Evolutionary conservation across 2,113 vertebrate species (phyloP), one percentile per base, ranked within the genome.

Genomic region (Lepus timidus): DNA sequence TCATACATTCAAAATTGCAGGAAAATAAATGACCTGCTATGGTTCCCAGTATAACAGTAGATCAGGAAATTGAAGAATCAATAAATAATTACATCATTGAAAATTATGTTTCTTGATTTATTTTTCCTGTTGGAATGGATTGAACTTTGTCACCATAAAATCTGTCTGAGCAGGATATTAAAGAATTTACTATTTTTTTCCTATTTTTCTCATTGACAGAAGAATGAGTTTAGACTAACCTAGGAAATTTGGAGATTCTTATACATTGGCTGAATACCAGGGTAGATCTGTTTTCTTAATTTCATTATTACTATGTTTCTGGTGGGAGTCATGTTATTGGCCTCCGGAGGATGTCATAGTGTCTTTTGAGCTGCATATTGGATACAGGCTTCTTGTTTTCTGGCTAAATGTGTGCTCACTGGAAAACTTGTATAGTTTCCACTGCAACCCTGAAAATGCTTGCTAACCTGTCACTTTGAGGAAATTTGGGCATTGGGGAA

Each of bases 11-110:
- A 85, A 79, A 80, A 3, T 49, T 95, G 6, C 33, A 79, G 88
- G 36, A 73, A 76, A 87, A 19, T 70, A 78, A 94, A 70, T 55
- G 22, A 79, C 9, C 49, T 93, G n/a, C n/a, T n/a, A 52, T 76
- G 44, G 74, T 29, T 75, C 36, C 29, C 61, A 58, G 23, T 52
- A 25, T 79, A 84, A 92, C 12, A 58, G 36, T 39, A 79, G 65
- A 71, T 80, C 80, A 84, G 71, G 67, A 84, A 75, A 84, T 71
- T 86, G 84, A 93, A 39, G n/a, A 75, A 80, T 86, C 94, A 95
- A 83, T 88, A 94, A 95, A 70, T 78, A 76, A 10, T 87, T 90
- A 10, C 44, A 58, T 88, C 71, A 82, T 58, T 92, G 25, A 85
- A 81, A 58, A 90, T 85, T 71, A 71, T 91, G 6, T 4, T 16